A percentile compares a stretch with the other conserved stretches of the same genome.
Evolutionary conservation across 2,888 invertebrate species (phyloP).

Genomic region (Esperia sulphurella): DNA sequence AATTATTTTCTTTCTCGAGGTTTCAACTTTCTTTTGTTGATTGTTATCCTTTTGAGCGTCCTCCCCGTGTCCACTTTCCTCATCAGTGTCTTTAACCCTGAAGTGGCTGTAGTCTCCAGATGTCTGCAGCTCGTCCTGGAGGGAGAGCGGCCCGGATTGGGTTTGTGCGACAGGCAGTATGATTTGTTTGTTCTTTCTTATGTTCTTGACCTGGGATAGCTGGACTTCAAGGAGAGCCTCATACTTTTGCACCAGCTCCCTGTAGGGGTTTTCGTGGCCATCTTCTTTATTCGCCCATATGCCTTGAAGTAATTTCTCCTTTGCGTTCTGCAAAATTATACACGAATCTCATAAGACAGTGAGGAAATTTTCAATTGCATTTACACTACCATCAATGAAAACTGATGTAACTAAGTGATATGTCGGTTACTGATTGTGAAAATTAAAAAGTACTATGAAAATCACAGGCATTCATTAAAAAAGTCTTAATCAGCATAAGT

Average conservation of each 20-base stretch:
- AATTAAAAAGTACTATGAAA: conserved; percentile 4
- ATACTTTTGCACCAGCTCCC: conserved; percentile 90
- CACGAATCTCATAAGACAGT: neutral
- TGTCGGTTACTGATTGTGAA: conserved; percentile 2
- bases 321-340: conserved; percentile 59
- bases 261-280: conserved; percentile 84
- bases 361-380: neutral
- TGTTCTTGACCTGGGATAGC: conserved; percentile 79
- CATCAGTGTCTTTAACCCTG: conserved; percentile 81
- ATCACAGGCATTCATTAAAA: neutral
- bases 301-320: conserved; percentile 73
- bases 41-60: conserved; percentile 73
- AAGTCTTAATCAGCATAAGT: neutral
- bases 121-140: conserved; percentile 87
- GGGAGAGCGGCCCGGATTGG: conserved; percentile 68
- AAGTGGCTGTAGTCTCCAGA: conserved; percentile 85
- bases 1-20: conserved; percentile 78
- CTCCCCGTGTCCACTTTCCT: conserved; percentile 81
- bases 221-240: conserved; percentile 90
- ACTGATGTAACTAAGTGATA: neutral
- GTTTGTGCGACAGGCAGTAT: conserved; percentile 42
- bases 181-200: conserved; percentile 58
- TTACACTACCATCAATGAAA: conserved; percentile 1
- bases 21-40: conserved; percentile 62
- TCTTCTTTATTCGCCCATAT: conserved; percentile 76